phyloP scores from a whole-genome alignment of 92 coral and sea anemone genomes.

The Paramuricea clavata region DNA sequence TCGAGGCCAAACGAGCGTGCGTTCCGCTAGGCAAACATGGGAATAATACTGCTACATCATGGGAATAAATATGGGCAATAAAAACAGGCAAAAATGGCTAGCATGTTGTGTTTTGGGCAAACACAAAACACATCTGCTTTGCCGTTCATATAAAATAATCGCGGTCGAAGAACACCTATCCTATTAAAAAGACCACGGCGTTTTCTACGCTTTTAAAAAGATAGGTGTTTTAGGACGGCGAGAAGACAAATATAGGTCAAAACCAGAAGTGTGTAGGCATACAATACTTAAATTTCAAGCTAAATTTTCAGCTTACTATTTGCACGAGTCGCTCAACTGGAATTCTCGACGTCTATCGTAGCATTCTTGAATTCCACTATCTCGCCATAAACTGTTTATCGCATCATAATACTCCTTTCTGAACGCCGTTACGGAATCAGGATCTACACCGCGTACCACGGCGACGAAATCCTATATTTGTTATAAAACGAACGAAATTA shows the following conservation, averaged over 20 bases:
- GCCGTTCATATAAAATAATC: neutral
- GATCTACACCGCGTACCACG: slow-evolving; percentile 92
- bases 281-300: slow-evolving; percentile 25
- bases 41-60: neutral
- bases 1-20: neutral
- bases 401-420: slow-evolving; percentile 96
- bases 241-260: neutral
- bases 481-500: slow-evolving; percentile 50
- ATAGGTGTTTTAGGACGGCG: slow-evolving; percentile 27
- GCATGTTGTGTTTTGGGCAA: slow-evolving; percentile 22
- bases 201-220: neutral
- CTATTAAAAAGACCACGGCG: slow-evolving; percentile 2
- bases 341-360: slow-evolving; percentile 97
- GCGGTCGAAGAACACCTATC: slow-evolving; percentile 13
- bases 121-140: slow-evolving; percentile 35
- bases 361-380: slow-evolving; percentile 95
- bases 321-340: slow-evolving; percentile 97
- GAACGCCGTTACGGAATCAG: slow-evolving; percentile 92
- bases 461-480: slow-evolving; percentile 81
- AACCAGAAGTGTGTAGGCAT: neutral
- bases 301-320: slow-evolving; percentile 80
- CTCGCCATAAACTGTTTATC: slow-evolving; percentile 89
- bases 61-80: slow-evolving; percentile 14
- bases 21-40: neutral
- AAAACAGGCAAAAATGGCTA: slow-evolving; percentile 16